phyloP scores from a whole-genome alignment of 1,140 invertebrate species.

The Heliconius eleuchia region DNA sequence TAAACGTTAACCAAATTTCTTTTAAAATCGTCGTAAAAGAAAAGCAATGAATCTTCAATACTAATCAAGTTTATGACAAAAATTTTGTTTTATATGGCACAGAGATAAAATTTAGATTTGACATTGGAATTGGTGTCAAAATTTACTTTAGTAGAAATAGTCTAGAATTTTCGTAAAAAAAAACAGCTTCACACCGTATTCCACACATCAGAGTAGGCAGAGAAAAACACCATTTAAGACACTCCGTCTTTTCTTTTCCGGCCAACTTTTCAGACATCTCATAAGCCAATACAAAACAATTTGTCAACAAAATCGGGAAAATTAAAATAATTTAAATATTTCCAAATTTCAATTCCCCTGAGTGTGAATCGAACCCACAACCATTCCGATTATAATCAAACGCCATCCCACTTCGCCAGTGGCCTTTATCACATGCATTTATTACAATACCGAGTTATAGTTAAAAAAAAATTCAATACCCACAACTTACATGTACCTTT shows the following conservation, averaged over 20 bases:
- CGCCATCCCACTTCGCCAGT: too few species aligned
- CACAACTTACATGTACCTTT: too few species aligned
- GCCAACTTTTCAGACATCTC: too few species aligned
- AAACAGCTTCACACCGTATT: too few species aligned
- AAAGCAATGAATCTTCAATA: conserved; percentile 3
- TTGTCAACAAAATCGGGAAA: neutral
- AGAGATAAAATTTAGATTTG: neutral
- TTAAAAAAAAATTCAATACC: neutral
- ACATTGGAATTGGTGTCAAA: neutral
- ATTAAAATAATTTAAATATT: too few species aligned
- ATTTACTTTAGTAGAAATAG: neutral
- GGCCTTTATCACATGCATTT: too few species aligned
- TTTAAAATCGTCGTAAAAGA: neutral
- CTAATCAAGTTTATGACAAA: neutral
- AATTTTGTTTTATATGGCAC: neutral
- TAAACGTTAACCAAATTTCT: conserved; percentile 1
- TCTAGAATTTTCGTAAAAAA: too few species aligned
- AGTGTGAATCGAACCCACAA: neutral
- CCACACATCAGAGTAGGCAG: too few species aligned
- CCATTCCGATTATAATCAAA: neutral
- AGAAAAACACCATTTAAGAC: too few species aligned
- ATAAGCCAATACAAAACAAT: too few species aligned
- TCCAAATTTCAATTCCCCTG: too few species aligned
- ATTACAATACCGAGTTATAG: neutral
- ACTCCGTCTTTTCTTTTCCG: too few species aligned